Evolutionary conservation across 2,888 invertebrate species (phyloP).

Genomic region (Euplagia quadripunctaria): DNA sequence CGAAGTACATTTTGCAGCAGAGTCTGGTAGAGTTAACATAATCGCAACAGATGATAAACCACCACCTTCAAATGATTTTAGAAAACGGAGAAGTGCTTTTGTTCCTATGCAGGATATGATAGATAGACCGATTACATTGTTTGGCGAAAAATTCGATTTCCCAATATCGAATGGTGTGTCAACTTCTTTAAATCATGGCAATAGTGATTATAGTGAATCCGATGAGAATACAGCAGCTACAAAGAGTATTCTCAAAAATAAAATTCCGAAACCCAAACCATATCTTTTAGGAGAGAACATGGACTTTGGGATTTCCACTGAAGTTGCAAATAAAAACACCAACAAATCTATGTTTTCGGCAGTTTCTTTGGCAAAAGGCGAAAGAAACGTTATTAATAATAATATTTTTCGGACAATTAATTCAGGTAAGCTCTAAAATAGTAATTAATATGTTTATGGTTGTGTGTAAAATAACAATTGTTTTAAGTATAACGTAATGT

Average conservation of each 20-base stretch:
- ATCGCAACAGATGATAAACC: slow-evolving; percentile 96
- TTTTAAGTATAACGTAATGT: not conserved
- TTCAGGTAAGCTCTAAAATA: slow-evolving; percentile 60
- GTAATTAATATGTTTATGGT: not conserved
- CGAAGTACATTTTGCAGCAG: slow-evolving; percentile 95
- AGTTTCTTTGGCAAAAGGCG: slow-evolving; percentile 73
- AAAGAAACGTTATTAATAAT: slow-evolving; percentile 54
- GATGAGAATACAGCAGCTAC: slow-evolving; percentile 87
- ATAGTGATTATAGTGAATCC: slow-evolving; percentile 73
- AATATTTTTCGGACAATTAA: slow-evolving; percentile 66
- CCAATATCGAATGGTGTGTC: slow-evolving; percentile 51
- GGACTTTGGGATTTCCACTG: slow-evolving; percentile 72
- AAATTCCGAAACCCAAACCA: slow-evolving; percentile 91
- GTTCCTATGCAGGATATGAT: slow-evolving; percentile 77
- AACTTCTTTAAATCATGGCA: slow-evolving; percentile 52
- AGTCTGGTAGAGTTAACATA: slow-evolving; percentile 94
- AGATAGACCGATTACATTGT: slow-evolving; percentile 89
- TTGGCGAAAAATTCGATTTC: slow-evolving; percentile 84
- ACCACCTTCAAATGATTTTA: slow-evolving; percentile 93
- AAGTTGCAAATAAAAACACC: slow-evolving; percentile 53
- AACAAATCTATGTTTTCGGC: slow-evolving; percentile 63
- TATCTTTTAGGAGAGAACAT: slow-evolving; percentile 91
- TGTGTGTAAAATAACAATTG: not conserved
- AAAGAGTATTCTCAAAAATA: slow-evolving; percentile 92
- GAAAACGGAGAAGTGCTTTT: slow-evolving; percentile 89